Conservation (phyloP, 2,888 invertebrate genomes). For the Carpatolechia fugitivella region DNA sequence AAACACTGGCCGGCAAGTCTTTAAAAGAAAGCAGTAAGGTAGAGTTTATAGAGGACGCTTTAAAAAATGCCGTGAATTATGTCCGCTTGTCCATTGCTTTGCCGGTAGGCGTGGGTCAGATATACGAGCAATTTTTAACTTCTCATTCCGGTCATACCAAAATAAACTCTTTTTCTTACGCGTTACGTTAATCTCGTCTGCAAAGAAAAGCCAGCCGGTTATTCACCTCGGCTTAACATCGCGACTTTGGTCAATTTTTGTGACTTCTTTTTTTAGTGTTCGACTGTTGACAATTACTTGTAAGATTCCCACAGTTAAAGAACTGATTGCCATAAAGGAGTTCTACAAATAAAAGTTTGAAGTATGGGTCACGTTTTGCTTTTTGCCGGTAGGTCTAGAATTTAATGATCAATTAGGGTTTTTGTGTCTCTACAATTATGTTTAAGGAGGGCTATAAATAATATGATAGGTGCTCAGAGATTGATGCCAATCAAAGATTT, state of each 20-base stretch:
- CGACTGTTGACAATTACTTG: constrained; percentile 56
- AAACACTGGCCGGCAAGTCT: constrained; percentile 25
- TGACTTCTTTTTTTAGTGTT: constrained; percentile 36
- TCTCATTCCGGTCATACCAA: constrained; percentile 42
- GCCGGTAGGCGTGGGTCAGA: constrained; percentile 73
- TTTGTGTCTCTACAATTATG: constrained; percentile 3
- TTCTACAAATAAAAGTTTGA: constrained; percentile 10
- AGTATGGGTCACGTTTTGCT: constrained; percentile 5
- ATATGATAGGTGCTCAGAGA: background rate
- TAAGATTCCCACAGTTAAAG: constrained; percentile 44
- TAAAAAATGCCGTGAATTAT: constrained; percentile 67
- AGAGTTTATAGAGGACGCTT: constrained; percentile 34
- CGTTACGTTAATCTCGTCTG: constrained; percentile 41
- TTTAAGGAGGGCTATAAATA: constrained; percentile 2
- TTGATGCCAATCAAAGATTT: constrained; percentile 8
- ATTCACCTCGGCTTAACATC: constrained; percentile 53
- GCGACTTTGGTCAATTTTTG: constrained; percentile 48
- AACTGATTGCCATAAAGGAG: constrained; percentile 36
- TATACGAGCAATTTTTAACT: constrained; percentile 51
- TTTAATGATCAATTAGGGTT: constrained; percentile 6
- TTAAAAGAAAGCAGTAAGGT: constrained; percentile 43
- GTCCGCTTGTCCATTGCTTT: constrained; percentile 62
- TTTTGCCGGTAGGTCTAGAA: constrained; percentile 7
- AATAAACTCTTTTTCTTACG: constrained; percentile 43
- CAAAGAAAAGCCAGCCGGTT: constrained; percentile 40